A percentile compares a stretch with the other conserved stretches of the same genome.
phyloP scores from a whole-genome alignment of 2,888 invertebrate species.

The Xylota sylvarum region DNA sequence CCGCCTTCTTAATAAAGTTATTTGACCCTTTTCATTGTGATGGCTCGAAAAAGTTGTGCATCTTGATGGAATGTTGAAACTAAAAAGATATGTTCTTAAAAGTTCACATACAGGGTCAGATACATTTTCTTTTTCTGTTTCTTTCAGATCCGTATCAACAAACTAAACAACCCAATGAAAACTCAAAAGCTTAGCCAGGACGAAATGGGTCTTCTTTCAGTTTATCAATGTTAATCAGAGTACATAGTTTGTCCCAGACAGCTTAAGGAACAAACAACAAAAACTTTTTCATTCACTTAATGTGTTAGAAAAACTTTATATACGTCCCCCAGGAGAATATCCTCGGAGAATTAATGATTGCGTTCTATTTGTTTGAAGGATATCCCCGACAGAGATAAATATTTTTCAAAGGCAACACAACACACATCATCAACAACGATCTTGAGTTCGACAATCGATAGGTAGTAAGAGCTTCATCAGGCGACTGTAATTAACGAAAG shows the following conservation, averaged over 20 bases:
- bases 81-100: conserved; percentile 32
- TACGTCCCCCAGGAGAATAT: conserved; percentile 36
- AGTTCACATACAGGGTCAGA: conserved; percentile 1
- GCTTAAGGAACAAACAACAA: conserved; percentile 36
- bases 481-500: neutral
- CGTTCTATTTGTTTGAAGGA: conserved; percentile 36
- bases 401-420: conserved; percentile 6
- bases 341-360: conserved; percentile 55
- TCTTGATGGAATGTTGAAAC: conserved; percentile 11
- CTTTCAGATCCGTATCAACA: conserved; percentile 38
- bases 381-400: neutral
- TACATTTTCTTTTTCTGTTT: neutral
- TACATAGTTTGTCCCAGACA: conserved; percentile 43
- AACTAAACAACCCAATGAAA: conserved; percentile 17
- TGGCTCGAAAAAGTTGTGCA: conserved; percentile 22
- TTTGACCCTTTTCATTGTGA: conserved; percentile 39
- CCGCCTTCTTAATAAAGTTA: conserved; percentile 14
- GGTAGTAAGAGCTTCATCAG: neutral
- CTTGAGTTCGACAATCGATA: neutral
- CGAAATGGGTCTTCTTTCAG: conserved; percentile 10
- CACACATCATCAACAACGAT: neutral
- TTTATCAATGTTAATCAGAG: conserved; percentile 65
- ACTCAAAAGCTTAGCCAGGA: conserved; percentile 11
- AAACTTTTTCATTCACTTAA: conserved; percentile 59
- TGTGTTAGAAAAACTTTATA: conserved; percentile 51